Conservation (phyloP, 2,797 vertebrate species). For the Rhinophrynus dorsalis region DNA sequence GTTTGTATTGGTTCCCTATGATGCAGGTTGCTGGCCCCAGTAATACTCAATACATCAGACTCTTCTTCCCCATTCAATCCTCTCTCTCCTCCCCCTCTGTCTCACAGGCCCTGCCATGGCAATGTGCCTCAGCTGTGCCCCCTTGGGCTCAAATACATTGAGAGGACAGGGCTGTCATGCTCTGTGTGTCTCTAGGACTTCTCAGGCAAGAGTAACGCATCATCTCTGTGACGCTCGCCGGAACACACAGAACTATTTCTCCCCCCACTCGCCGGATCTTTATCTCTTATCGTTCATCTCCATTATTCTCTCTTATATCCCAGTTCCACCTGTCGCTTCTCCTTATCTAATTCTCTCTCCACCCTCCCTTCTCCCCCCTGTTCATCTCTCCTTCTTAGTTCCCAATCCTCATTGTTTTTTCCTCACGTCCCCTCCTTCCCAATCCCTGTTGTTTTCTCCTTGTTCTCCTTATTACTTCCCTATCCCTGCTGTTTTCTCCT, state of each 20-base stretch:
- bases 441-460: no score
- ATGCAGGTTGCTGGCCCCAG: no score
- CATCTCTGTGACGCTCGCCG: conserved; percentile 5
- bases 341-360: neutral
- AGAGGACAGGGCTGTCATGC: conserved; percentile 3
- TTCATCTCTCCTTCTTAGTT: neutral
- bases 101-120: conserved; percentile 1
- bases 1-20: no score
- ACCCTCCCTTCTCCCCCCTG: neutral
- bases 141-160: conserved; percentile 17
- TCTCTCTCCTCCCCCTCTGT: neutral
- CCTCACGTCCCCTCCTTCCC: neutral
- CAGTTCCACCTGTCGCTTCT: neutral
- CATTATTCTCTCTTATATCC: neutral
- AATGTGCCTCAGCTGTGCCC: conserved; percentile 36
- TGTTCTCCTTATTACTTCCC: no score
- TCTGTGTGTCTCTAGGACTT: conserved; percentile 11
- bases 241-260: neutral
- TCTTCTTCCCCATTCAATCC: neutral
- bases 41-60: no score
- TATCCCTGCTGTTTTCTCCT: no score
- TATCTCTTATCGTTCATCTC: no score
- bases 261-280: no score
- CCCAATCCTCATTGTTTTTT: neutral
- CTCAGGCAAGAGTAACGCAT: conserved; percentile 29